Base-by-base conservation (phyloP, 2,113 vertebrate species). In the Sturnira hondurensis region DNA sequence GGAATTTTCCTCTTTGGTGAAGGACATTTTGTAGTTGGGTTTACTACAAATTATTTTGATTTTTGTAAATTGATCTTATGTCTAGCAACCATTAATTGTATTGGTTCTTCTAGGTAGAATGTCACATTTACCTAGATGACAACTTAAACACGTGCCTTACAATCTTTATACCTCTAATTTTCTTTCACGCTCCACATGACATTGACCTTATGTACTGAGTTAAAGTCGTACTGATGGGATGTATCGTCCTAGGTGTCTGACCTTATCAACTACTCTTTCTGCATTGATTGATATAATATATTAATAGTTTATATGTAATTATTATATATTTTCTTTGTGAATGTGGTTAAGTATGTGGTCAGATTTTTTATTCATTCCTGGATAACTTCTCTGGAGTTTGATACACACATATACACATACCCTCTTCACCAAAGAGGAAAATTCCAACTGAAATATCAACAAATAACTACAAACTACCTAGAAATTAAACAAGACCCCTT, bases 291-390 rank as follows among this genome's bases (percentile, higher is more conserved):
- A 31, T 45, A 52, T 15, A 63, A 52, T 31, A 52, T 86, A 84
- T 84, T 45, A 83, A 65, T 70, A 83, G 87, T 85, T 61, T 47
- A 45, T 36, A 33, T 52, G 7, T 28, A 81, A 47, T 54, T 70
- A 58, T 82, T 73, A 56, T 61, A 28, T 76, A 80, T 36, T 71
- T 96, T 89, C n/a, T 77, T 95, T 56, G 15, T 80, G 54, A 89
- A 70, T 74, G 7, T 94, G 31, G 13, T n/a, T 45, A 87, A 43
- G 84, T 38, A 67, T 71, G 38, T n/a, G 1, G 1, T 84, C 63
- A 19, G 50, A 45, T 45, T 50, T 94, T 92, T 47, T 33, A 43
- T 83, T 5, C 47, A 80, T 78, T 89, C 5, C 19, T 92, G 31
- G 16, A 63, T 73, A 73, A 89, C 9, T 20, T 26, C 10, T 31